A percentile compares a stretch with the other conserved stretches of the same genome.
Evolutionary conservation across 2,888 invertebrate genomes (phyloP).

Genomic region (Colletes collaris): DNA sequence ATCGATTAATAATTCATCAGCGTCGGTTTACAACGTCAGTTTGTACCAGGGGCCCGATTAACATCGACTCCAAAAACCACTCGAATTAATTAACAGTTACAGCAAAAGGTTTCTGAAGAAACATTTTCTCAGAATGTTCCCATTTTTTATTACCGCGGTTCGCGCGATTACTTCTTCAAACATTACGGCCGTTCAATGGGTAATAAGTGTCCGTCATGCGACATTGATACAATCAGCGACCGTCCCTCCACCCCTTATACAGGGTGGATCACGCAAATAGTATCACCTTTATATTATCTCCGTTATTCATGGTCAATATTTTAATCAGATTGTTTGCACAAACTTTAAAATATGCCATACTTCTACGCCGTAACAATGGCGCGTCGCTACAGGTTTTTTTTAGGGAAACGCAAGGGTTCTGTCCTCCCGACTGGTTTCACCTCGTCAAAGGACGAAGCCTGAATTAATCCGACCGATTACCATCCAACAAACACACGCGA

Average conservation of each 20-base stretch:
- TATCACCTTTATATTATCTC: too few relatives aligned
- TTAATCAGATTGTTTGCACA: too few relatives aligned
- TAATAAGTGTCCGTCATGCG: constrained; percentile 10
- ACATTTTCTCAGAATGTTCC: too few relatives aligned
- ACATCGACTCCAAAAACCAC: constrained; percentile 10
- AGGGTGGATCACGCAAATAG: too few relatives aligned
- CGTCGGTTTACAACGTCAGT: constrained; percentile 26
- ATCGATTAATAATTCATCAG: constrained; percentile 49
- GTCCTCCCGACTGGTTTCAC: neutral
- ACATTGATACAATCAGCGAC: constrained; percentile 15
- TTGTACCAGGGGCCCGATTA: constrained; percentile 23
- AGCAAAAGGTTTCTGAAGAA: too few relatives aligned
- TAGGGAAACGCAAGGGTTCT: too few relatives aligned
- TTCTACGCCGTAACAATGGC: too few relatives aligned
- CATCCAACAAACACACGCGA: neutral
- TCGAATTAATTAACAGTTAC: too few relatives aligned
- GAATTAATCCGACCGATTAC: constrained; percentile 5
- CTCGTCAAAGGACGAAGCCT: neutral
- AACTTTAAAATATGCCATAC: too few relatives aligned
- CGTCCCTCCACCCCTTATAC: neutral
- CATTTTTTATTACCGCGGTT: constrained; percentile 3
- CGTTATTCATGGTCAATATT: too few relatives aligned
- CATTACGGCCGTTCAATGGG: constrained; percentile 7
- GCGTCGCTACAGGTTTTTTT: too few relatives aligned
- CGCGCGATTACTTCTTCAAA: constrained; percentile 13